phyloP scores from a whole-genome alignment of 2,113 vertebrate species.

The Gracilinanus agilis region DNA sequence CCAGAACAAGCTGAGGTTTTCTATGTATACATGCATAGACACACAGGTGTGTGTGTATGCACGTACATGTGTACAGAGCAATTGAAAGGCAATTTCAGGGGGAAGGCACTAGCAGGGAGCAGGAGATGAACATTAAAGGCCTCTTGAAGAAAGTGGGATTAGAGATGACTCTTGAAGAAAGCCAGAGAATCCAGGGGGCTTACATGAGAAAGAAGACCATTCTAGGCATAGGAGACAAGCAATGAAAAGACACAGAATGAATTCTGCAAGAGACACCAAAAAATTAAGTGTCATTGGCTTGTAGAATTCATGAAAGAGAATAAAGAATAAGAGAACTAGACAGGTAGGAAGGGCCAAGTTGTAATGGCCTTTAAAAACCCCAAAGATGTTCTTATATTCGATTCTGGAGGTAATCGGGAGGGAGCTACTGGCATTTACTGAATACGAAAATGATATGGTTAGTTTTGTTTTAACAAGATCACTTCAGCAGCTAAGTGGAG shows the following conservation, averaged over 20 bases:
- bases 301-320: background rate
- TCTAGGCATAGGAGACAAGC: background rate
- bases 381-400: background rate
- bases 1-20: background rate
- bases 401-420: background rate
- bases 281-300: background rate
- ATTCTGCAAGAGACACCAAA: background rate
- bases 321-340: background rate
- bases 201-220: background rate
- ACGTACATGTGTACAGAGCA: background rate
- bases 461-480: background rate
- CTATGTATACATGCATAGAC: background rate
- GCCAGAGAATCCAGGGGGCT: background rate
- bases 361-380: background rate
- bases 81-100: background rate
- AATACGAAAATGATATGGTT: background rate
- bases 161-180: background rate
- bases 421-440: background rate
- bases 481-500: background rate
- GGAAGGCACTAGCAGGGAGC: background rate
- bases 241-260: background rate
- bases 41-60: too few species aligned
- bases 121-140: background rate
- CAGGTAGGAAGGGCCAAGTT: background rate
- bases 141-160: background rate